Conservation (phyloP, 2,888 invertebrate species). For the Norana najaformis region DNA sequence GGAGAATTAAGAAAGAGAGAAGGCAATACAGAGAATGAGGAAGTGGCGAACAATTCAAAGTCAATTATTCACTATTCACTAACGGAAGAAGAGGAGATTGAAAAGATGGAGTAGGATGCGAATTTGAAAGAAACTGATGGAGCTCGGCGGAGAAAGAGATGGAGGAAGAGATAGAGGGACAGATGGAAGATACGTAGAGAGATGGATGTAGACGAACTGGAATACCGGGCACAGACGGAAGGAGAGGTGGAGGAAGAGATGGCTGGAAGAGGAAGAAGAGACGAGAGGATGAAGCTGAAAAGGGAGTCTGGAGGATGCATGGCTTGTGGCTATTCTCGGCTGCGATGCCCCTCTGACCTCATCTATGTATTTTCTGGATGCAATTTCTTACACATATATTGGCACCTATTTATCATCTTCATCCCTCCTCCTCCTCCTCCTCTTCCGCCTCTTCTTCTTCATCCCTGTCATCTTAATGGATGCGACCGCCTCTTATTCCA, state of each 20-base stretch:
- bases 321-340: not conserved
- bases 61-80: not conserved
- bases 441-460: not conserved
- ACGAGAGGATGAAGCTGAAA: not conserved
- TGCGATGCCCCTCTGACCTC: not conserved
- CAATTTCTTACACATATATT: not conserved
- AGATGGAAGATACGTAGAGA: not conserved
- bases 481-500: not conserved
- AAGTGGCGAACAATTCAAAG: not conserved
- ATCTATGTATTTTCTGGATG: not conserved
- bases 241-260: not conserved
- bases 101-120: no score
- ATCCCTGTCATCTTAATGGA: conserved; percentile 4
- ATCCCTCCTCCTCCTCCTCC: not conserved
- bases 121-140: not conserved
- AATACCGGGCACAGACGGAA: not conserved
- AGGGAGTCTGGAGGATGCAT: not conserved
- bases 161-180: not conserved
- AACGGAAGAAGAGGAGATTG: not conserved
- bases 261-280: not conserved
- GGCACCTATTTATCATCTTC: not conserved
- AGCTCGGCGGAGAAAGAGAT: not conserved
- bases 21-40: not conserved
- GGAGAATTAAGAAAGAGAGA: not conserved
- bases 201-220: not conserved